These are phyloP conservation scores for Mimachlamys varia DNA, from an alignment of 2,888 invertebrate genomes.

Conservation along the genomic window DNA sequence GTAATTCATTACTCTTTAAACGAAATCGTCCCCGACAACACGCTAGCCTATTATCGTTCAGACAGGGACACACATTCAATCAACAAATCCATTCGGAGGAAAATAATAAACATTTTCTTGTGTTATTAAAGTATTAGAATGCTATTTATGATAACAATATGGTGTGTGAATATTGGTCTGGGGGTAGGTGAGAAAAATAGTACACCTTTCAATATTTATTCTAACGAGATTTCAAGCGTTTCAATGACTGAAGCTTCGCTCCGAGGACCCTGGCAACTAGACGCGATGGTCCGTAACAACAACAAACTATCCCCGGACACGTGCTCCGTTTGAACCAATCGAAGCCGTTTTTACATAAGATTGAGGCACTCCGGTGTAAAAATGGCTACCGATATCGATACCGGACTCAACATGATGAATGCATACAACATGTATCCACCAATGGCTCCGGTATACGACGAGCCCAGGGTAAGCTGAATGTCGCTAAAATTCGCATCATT, in stretches of 20 bases:
- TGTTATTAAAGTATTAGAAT: constrained; percentile 13
- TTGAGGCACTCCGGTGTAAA: constrained; percentile 58
- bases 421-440: constrained; percentile 38
- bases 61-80: neutral
- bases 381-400: constrained; percentile 64
- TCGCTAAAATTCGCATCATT: neutral
- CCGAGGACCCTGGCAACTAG: constrained; percentile 48
- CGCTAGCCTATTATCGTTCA: neutral
- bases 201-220: constrained; percentile 6
- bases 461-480: constrained; percentile 62
- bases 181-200: constrained; percentile 12
- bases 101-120: constrained; percentile 20
- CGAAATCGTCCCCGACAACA: constrained; percentile 28
- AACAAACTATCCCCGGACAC: constrained; percentile 55
- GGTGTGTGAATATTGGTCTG: neutral
- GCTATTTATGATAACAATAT: constrained; percentile 31
- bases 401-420: constrained; percentile 41
- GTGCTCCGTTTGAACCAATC: constrained; percentile 56
- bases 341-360: constrained; percentile 41
- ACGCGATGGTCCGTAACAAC: constrained; percentile 57
- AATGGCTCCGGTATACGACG: constrained; percentile 60
- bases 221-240: constrained; percentile 7
- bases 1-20: constrained; percentile 23
- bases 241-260: neutral
- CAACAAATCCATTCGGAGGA: neutral